Evolutionary conservation across 1,140 invertebrate genomes (phyloP).

Genomic region (Calephelis nemesis): DNA sequence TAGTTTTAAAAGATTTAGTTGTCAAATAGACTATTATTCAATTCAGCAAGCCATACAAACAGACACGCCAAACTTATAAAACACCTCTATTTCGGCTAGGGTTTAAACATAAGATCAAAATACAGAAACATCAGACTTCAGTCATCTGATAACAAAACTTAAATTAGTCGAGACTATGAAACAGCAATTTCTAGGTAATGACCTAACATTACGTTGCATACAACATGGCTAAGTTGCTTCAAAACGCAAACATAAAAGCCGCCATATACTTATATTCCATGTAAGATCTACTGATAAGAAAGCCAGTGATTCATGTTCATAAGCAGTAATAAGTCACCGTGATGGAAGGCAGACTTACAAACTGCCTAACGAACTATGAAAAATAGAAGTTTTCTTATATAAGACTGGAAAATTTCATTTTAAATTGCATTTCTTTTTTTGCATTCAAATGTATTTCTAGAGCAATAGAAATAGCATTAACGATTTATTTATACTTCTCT

Average conservation of each 20-base stretch:
- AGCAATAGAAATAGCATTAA: too few species aligned
- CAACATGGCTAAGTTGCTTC: background rate
- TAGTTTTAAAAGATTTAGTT: too few species aligned
- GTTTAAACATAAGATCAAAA: too few species aligned
- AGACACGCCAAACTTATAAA: too few species aligned
- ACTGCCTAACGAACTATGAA: conserved; percentile 6
- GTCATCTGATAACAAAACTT: background rate
- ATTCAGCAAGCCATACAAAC: too few species aligned
- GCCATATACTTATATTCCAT: conserved; percentile 2
- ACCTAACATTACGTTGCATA: conserved; percentile 1
- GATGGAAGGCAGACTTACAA: conserved; percentile 12
- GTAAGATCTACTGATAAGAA: conserved; percentile 17
- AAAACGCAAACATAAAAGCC: conserved; percentile 1
- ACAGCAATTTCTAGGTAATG: background rate
- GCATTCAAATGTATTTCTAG: too few species aligned
- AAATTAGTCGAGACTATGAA: background rate
- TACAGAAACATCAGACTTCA: too few species aligned
- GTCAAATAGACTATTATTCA: too few species aligned
- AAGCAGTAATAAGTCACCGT: conserved; percentile 22
- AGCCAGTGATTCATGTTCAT: conserved; percentile 21
- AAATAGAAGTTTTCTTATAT: conserved; percentile 2
- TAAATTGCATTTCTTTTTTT: background rate
- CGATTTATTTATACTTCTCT: too few species aligned
- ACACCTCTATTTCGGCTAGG: too few species aligned
- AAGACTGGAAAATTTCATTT: background rate